These are phyloP conservation scores for Protaetia brevitarsis DNA, from an alignment of 1,140 invertebrate genomes.

Conservation along the genomic window DNA sequence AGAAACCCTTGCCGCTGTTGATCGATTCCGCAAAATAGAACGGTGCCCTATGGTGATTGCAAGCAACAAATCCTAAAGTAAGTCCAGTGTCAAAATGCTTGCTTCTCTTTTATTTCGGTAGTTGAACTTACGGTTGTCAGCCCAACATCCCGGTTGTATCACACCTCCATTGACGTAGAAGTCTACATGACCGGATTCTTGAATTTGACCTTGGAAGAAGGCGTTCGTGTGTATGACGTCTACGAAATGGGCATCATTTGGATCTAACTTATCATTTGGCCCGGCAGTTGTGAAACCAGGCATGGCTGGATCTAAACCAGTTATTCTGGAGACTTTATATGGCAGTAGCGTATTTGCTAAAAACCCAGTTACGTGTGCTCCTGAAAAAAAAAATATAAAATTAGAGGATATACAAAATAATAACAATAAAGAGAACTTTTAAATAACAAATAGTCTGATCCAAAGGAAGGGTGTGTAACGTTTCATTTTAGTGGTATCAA, in stretches of 20 bases:
- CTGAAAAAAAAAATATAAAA: slow-evolving; percentile 21
- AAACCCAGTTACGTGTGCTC: slow-evolving; percentile 52
- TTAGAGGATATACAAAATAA: neutral
- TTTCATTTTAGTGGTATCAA: too few species aligned
- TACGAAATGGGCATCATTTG: slow-evolving; percentile 66
- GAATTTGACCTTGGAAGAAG: slow-evolving; percentile 61
- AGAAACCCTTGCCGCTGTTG: slow-evolving; percentile 64
- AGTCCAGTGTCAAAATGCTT: too few species aligned
- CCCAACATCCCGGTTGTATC: slow-evolving; percentile 65
- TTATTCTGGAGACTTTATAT: slow-evolving; percentile 58
- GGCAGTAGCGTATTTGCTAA: slow-evolving; percentile 54
- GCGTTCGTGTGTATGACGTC: slow-evolving; percentile 75
- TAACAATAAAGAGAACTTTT: too few species aligned
- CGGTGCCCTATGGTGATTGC: slow-evolving; percentile 66
- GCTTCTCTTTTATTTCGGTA: too few species aligned
- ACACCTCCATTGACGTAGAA: slow-evolving; percentile 72
- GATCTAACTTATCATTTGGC: slow-evolving; percentile 62
- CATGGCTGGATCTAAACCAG: slow-evolving; percentile 66
- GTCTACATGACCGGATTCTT: slow-evolving; percentile 65
- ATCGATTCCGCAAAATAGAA: slow-evolving; percentile 75
- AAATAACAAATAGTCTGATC: too few species aligned
- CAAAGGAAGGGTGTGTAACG: too few species aligned
- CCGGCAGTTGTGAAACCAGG: slow-evolving; percentile 59
- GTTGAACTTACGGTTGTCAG: slow-evolving; percentile 35
- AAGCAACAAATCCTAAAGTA: slow-evolving; percentile 51